phyloP scores from a whole-genome alignment of 2,888 invertebrate genomes.

The Platynereis dumerilii region DNA sequence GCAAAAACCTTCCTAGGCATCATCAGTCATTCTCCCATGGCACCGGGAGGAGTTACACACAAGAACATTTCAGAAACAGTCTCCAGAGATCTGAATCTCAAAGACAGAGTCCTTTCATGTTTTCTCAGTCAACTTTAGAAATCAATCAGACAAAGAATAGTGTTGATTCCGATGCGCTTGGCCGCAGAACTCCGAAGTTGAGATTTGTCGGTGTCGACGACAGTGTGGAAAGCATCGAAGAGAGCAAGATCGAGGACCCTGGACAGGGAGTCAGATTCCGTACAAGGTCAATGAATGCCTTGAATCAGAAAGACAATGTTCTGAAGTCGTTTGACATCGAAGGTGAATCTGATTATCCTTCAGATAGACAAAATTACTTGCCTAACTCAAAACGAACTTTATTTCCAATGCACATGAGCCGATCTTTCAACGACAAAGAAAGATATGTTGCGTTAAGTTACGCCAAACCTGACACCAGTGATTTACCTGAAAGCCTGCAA shows the following conservation, averaged over 20 bases:
- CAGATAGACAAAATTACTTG: no score
- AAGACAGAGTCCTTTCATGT: background rate
- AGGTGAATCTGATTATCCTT: no score
- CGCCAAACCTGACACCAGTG: background rate
- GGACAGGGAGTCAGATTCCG: background rate
- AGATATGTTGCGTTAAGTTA: constrained; percentile 10
- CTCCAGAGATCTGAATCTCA: constrained; percentile 1
- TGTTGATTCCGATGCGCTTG: no score
- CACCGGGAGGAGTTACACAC: no score
- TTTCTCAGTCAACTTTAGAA: background rate
- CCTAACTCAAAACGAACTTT: no score
- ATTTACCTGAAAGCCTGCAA: constrained; percentile 9
- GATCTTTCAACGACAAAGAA: constrained; percentile 6
- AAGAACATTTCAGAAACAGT: background rate
- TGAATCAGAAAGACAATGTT: background rate
- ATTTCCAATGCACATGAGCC: no score
- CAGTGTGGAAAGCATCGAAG: background rate
- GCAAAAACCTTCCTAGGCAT: no score
- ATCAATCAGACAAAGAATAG: background rate
- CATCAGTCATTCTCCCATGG: no score
- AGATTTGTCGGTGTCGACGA: background rate
- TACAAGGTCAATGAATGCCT: background rate
- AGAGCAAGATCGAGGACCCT: background rate
- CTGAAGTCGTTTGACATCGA: no score
- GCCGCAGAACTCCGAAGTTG: constrained; percentile 3